Evolutionary conservation across 92 coral and sea anemone genomes (phyloP).

Genomic region (Pocillopora meandrina): DNA sequence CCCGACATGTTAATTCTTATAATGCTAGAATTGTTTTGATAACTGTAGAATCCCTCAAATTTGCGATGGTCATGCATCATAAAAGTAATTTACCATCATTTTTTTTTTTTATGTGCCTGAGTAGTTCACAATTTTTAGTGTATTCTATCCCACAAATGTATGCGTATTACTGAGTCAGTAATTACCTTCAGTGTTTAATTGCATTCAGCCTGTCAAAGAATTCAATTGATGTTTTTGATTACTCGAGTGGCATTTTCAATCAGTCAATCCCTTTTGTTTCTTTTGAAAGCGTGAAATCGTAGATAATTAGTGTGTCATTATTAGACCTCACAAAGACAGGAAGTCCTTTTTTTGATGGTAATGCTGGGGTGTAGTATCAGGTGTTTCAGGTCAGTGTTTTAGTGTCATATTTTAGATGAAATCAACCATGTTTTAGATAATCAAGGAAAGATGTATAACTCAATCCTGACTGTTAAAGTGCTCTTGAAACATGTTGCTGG

Average conservation of each 20-base stretch:
- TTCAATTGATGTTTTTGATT: neutral
- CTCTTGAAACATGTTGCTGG: no score
- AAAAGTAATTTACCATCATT: neutral
- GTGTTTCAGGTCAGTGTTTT: no score
- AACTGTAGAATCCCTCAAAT: no score
- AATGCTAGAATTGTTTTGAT: neutral
- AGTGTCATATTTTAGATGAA: no score
- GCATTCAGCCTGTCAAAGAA: constrained; percentile 16
- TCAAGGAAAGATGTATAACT: no score
- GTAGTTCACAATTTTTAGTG: neutral
- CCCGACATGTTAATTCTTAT: neutral
- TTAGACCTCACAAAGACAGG: neutral
- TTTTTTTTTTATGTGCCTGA: neutral
- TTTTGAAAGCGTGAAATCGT: neutral
- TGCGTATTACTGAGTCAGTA: neutral
- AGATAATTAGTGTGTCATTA: neutral
- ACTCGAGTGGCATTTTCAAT: constrained; percentile 24
- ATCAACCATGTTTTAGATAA: no score
- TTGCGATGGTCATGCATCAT: no score
- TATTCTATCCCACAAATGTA: no score
- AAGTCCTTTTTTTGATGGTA: neutral
- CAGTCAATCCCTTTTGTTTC: neutral
- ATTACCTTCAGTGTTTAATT: neutral
- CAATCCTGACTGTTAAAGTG: no score
- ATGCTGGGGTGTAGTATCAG: neutral